Percentiles rank a stretch among this genome's conserved stretches.
phyloP scores from a whole-genome alignment of 1,140 invertebrate species.

The Danaus plexippus region DNA sequence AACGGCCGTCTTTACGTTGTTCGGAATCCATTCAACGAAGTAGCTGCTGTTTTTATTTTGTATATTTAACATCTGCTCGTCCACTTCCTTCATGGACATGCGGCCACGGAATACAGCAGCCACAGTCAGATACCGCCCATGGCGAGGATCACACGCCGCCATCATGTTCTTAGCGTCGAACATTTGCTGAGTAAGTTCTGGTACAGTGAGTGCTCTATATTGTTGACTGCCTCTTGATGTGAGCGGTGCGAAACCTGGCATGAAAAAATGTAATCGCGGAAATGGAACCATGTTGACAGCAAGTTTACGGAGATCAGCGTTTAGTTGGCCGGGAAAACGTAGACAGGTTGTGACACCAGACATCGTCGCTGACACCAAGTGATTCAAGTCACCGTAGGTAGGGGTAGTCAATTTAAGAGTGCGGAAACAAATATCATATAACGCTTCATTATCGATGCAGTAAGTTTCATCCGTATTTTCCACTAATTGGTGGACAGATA shows the following conservation, averaged over 20 bases:
- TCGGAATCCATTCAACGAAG: constrained; percentile 92
- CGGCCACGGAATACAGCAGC: constrained; percentile 94
- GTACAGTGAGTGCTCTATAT: constrained; percentile 88
- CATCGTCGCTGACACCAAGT: constrained; percentile 87
- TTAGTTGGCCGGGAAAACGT: constrained; percentile 86
- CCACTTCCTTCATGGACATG: constrained; percentile 97
- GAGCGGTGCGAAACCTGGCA: constrained; percentile 95
- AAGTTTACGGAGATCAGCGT: constrained; percentile 94
- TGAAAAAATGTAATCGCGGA: constrained; percentile 96
- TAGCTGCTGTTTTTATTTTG: constrained; percentile 94
- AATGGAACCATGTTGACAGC: constrained; percentile 99
- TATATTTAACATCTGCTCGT: constrained; percentile 90
- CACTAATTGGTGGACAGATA: constrained; percentile 91
- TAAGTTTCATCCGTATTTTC: constrained; percentile 93
- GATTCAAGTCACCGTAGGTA: constrained; percentile 89
- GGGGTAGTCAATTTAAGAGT: constrained; percentile 91
- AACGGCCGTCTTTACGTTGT: no score
- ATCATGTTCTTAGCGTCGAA: constrained; percentile 95
- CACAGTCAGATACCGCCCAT: constrained; percentile 93
- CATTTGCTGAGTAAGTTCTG: constrained; percentile 93
- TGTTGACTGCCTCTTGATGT: constrained; percentile 91
- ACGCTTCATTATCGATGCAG: constrained; percentile 92
- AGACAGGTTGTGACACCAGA: constrained; percentile 92
- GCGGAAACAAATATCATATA: constrained; percentile 95
- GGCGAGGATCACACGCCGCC: constrained; percentile 94